Percentiles rank a stretch among this genome's conserved stretches.
Evolutionary conservation across 2,888 invertebrate genomes (phyloP).

Genomic region (Cosmorhoe ocellata): DNA sequence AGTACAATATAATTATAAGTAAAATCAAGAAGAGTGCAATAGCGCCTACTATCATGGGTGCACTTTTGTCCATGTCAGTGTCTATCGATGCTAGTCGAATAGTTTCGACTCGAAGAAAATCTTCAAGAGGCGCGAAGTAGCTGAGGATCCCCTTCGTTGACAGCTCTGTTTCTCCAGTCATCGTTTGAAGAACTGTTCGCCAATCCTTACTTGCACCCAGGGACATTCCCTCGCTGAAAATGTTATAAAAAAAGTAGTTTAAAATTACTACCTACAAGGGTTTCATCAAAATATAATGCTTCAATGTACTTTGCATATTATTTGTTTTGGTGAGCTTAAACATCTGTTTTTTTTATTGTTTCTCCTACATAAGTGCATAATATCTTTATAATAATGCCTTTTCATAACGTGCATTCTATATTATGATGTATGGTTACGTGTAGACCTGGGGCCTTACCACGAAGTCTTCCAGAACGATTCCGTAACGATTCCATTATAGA

Average conservation of each 20-base stretch:
- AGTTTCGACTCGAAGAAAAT: conserved; percentile 59
- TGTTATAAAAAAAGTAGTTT: neutral
- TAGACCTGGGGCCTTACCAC: too few relatives aligned
- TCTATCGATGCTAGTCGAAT: conserved; percentile 45
- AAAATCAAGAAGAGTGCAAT: conserved; percentile 62
- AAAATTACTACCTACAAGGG: too few relatives aligned
- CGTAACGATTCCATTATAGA: too few relatives aligned
- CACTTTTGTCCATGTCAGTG: conserved; percentile 65
- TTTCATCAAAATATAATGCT: too few relatives aligned
- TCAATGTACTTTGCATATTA: too few relatives aligned
- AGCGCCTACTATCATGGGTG: conserved; percentile 66
- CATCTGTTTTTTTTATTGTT: too few relatives aligned
- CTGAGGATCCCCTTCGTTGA: conserved; percentile 67
- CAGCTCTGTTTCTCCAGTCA: conserved; percentile 70
- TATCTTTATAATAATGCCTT: too few relatives aligned
- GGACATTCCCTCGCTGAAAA: conserved; percentile 71
- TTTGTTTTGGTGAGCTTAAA: too few relatives aligned
- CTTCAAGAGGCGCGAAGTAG: conserved; percentile 62
- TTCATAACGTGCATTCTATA: too few relatives aligned
- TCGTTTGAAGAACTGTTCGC: conserved; percentile 64
- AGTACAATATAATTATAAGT: conserved; percentile 65
- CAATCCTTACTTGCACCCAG: conserved; percentile 73
- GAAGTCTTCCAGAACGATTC: too few relatives aligned
- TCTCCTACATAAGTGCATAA: too few relatives aligned
- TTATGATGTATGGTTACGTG: too few relatives aligned